A percentile compares a stretch with the other conserved stretches of the same genome.
phyloP scores from a whole-genome alignment of 2,113 vertebrate species.

The Siniperca knerii region DNA sequence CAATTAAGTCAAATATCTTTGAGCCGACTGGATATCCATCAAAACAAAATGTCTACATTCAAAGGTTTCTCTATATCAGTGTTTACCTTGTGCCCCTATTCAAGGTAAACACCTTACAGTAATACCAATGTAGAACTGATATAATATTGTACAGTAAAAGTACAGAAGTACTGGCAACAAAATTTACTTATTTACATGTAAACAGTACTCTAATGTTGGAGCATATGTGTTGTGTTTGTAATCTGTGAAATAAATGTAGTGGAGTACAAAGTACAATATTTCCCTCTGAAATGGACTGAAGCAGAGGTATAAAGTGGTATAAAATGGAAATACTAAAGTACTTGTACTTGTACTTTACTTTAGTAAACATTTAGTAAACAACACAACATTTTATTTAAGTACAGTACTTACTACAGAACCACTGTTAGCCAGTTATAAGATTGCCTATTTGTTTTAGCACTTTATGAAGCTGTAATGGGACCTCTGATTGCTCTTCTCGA shows the following conservation, averaged over 20 bases:
- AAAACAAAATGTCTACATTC: background rate
- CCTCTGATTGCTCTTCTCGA: slow-evolving; percentile 5
- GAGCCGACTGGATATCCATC: too few relatives aligned
- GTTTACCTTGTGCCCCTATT: background rate
- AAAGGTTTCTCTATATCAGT: background rate
- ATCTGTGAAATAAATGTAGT: background rate
- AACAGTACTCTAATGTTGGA: background rate
- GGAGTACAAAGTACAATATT: background rate
- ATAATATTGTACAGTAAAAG: background rate
- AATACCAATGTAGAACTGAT: background rate
- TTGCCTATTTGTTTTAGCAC: background rate
- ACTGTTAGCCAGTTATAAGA: background rate
- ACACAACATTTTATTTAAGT: background rate
- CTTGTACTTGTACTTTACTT: too few relatives aligned
- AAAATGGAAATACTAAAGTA: background rate
- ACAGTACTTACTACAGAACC: background rate
- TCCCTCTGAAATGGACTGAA: background rate
- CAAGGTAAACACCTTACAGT: background rate
- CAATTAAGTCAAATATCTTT: too few relatives aligned
- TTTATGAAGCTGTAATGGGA: slow-evolving; percentile 8
- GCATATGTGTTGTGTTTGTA: too few relatives aligned
- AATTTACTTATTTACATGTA: background rate
- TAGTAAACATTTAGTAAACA: too few relatives aligned
- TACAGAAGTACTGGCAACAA: background rate
- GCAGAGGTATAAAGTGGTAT: background rate